phyloP scores from a whole-genome alignment of 2,113 vertebrate genomes.

The Lucifuga dentata region DNA sequence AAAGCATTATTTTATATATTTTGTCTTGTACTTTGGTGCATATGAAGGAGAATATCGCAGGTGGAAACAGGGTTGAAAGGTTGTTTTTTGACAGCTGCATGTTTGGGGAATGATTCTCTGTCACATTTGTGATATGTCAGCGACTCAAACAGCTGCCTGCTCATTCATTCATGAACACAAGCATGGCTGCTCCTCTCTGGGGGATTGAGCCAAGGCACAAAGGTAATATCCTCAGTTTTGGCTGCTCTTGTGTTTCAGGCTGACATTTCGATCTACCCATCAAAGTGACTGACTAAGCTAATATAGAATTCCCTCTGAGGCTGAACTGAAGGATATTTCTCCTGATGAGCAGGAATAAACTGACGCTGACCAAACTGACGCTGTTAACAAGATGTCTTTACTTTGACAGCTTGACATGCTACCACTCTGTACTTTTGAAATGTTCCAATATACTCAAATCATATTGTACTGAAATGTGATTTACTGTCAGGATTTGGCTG shows the following conservation, averaged over 20 bases:
- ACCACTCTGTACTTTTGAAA: background rate
- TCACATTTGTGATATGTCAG: constrained; percentile 8
- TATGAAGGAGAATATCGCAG: background rate
- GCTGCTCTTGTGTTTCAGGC: constrained; percentile 11
- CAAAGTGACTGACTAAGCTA: background rate
- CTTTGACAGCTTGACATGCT: background rate
- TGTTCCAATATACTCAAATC: too few relatives aligned
- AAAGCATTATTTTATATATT: background rate
- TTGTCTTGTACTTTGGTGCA: background rate
- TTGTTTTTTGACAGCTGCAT: constrained; percentile 10
- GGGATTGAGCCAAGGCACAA: background rate
- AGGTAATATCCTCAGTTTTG: constrained; percentile 18
- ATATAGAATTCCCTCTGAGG: constrained; percentile 10
- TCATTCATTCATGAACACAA: constrained; percentile 38
- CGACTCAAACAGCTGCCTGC: constrained; percentile 22
- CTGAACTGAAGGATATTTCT: background rate
- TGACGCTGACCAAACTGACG: background rate
- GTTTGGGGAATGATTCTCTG: background rate
- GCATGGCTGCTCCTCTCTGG: constrained; percentile 33
- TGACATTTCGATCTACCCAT: constrained; percentile 36
- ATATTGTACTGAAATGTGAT: background rate
- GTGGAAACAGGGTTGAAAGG: background rate
- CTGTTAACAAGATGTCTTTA: constrained; percentile 18
- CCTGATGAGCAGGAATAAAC: background rate
- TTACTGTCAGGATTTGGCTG: background rate